These are phyloP conservation scores for Acleris cristana DNA, from an alignment of 2,888 invertebrate genomes.

Conservation along the genomic window DNA sequence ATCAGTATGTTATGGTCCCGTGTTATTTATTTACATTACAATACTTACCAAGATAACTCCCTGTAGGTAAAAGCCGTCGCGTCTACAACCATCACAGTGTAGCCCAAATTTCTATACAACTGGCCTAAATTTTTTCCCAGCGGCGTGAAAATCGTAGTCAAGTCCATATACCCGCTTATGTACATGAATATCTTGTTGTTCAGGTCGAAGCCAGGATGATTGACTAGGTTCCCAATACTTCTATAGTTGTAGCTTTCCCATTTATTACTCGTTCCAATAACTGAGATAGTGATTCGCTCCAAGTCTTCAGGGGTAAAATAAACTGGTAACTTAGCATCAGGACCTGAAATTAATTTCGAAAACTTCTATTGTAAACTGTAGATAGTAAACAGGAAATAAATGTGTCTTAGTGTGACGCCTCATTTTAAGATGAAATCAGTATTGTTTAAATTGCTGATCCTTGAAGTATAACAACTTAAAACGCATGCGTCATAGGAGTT, in stretches of 20 bases:
- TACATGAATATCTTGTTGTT: conserved; percentile 29
- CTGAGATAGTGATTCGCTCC: conserved; percentile 5
- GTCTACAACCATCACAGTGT: conserved; percentile 35
- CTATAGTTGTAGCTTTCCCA: conserved; percentile 6
- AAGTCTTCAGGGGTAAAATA: conserved; percentile 8
- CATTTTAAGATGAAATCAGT: too few species aligned
- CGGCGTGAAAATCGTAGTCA: not conserved
- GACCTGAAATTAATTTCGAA: conserved; percentile 19
- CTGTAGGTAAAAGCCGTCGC: not conserved
- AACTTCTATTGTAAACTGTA: too few species aligned
- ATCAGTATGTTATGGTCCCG: too few species aligned
- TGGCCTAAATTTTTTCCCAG: not conserved
- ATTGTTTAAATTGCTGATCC: too few species aligned
- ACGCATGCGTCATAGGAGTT: too few species aligned
- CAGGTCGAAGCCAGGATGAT: conserved; percentile 25
- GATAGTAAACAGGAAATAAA: too few species aligned
- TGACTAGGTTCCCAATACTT: conserved; percentile 11
- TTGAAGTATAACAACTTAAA: too few species aligned
- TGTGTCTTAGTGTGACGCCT: too few species aligned
- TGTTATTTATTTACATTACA: too few species aligned
- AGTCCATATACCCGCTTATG: conserved; percentile 37
- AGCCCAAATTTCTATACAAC: conserved; percentile 31
- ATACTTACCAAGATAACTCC: not conserved
- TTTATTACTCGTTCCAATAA: conserved; percentile 11
- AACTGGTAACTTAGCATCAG: conserved; percentile 13